phyloP scores from a whole-genome alignment of 2,888 invertebrate species.

The Spatulosminthurus flaviceps region DNA sequence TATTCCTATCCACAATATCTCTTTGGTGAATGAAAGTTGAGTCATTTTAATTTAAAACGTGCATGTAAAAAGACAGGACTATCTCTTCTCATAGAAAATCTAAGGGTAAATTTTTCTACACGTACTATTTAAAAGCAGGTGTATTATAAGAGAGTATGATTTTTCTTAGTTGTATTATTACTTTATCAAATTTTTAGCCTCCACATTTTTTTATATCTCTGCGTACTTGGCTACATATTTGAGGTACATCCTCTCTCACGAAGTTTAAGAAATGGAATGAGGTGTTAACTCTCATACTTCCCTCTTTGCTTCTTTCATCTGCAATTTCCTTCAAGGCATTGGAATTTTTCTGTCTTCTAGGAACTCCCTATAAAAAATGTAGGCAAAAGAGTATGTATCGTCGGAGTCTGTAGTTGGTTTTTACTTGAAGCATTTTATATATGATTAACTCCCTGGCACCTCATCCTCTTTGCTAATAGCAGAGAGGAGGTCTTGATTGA shows the following conservation, averaged over 20 bases:
- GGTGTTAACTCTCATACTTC: neutral
- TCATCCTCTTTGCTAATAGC: too few species aligned
- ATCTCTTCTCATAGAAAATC: too few species aligned
- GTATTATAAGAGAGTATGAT: neutral
- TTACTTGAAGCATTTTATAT: constrained; percentile 11
- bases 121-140: too few species aligned
- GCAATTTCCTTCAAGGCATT: constrained; percentile 23
- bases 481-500: too few species aligned
- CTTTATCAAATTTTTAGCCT: neutral
- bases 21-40: constrained; percentile 43
- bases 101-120: too few species aligned
- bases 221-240: neutral
- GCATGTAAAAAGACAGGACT: too few species aligned
- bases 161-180: too few species aligned
- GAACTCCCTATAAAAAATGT: neutral
- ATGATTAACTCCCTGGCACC: constrained; percentile 26
- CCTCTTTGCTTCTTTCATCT: neutral
- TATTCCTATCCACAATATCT: constrained; percentile 28
- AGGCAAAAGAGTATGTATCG: neutral
- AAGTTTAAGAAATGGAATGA: neutral
- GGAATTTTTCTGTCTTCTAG: neutral
- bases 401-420: neutral
- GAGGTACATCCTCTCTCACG: neutral
- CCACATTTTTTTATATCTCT: neutral
- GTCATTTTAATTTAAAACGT: constrained; percentile 35